phyloP scores from a whole-genome alignment of 2,113 vertebrate species.

The Pipa parva region DNA sequence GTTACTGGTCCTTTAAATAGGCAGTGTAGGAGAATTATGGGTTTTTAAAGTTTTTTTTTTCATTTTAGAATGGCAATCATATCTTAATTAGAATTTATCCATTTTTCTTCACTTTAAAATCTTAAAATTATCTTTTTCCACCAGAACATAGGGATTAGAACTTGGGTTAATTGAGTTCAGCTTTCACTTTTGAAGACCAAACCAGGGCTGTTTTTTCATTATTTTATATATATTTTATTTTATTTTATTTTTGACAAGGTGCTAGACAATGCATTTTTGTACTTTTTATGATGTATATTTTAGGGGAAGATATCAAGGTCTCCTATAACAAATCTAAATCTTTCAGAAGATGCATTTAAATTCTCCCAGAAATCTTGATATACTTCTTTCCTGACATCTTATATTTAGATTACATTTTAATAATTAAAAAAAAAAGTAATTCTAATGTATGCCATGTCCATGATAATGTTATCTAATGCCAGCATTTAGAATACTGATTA shows the following conservation, averaged over 20 bases:
- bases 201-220: too few relatives aligned
- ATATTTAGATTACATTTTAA: slow-evolving; percentile 18
- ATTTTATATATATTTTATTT: too few relatives aligned
- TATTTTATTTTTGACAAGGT: neutral
- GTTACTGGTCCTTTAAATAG: too few relatives aligned
- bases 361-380: neutral
- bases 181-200: neutral
- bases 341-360: slow-evolving; percentile 20
- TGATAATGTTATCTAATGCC: neutral
- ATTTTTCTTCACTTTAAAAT: neutral
- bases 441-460: slow-evolving; percentile 9
- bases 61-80: neutral
- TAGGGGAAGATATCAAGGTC: neutral
- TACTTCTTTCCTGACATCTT: slow-evolving; percentile 13
- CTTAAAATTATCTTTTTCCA: neutral
- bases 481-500: neutral
- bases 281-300: neutral
- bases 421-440: neutral
- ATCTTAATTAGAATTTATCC: neutral
- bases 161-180: slow-evolving; percentile 12
- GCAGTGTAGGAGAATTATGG: too few relatives aligned
- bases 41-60: neutral
- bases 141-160: neutral
- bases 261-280: neutral
- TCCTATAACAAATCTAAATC: neutral